These are phyloP conservation scores for Nephrocerus scutellatus DNA, from an alignment of 2,888 invertebrate species.

Conservation along the genomic window DNA sequence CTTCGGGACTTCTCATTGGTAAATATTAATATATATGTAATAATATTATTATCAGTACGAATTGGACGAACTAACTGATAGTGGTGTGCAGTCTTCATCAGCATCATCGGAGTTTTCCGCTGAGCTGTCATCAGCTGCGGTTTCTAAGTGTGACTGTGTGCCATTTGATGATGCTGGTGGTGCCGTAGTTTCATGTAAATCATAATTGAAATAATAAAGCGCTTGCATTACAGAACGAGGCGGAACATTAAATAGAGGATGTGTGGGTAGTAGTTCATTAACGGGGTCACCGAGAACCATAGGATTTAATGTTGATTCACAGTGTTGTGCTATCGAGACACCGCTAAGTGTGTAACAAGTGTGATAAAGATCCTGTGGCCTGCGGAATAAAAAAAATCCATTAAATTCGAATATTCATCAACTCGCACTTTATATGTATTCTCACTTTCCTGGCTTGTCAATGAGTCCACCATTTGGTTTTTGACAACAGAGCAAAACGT, in stretches of 20 bases:
- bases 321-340: constrained; percentile 84
- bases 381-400: constrained; percentile 43
- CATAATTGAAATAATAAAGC: constrained; percentile 44
- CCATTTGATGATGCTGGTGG: constrained; percentile 4
- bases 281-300: constrained; percentile 58
- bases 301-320: constrained; percentile 47
- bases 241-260: constrained; percentile 78
- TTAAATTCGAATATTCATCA: no score
- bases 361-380: constrained; percentile 87
- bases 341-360: constrained; percentile 96
- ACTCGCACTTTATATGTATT: not conserved
- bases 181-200: constrained; percentile 1
- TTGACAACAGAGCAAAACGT: constrained; percentile 90
- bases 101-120: constrained; percentile 10
- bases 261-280: constrained; percentile 68
- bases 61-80: constrained; percentile 16
- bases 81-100: constrained; percentile 10
- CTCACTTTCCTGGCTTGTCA: constrained; percentile 94
- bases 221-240: constrained; percentile 56
- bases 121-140: not conserved
- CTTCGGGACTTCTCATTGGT: no score
- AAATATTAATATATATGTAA: not conserved
- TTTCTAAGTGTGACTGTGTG: constrained; percentile 5
- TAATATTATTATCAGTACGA: constrained; percentile 2
- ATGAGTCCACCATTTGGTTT: constrained; percentile 77